Evolutionary conservation across 2,888 invertebrate genomes (phyloP), one percentile per base, ranked within the genome.

Genomic region (Chaetogeoica ovagalla): DNA sequence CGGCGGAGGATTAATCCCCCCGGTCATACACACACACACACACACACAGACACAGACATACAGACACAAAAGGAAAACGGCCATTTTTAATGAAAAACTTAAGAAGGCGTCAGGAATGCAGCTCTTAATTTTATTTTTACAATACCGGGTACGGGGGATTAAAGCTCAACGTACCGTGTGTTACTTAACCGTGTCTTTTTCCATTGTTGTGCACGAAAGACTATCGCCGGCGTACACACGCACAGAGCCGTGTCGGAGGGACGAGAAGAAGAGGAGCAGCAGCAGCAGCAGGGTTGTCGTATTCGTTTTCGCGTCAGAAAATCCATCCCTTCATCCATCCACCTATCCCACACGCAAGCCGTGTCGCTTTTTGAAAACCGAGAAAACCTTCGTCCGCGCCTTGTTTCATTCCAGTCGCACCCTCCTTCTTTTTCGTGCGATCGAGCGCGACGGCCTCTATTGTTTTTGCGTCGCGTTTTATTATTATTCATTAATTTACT

Each of bases 111-210:
- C 70, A 79, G 79, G 79, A 79, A 71, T 79, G 79, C 70, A 23
- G 79, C 70, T 79, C 79, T 79, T 79, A 79, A 79, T 79, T 79
- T 79, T 79, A 79, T 79, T 79, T 79, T 79, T 79, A 79, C 77
- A 77, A 77, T 79, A 79, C 79, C 79, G 79, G 63, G 63, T 43
- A 13, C 71, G 37, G 79, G 37, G 79, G 79, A 79, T 79, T 71
- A 79, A 71, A 79, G 79, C 79, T 79, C 79, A 79, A 79, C 79
- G 79, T 71, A 79, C 79, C 79, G 79, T 79, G 79, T 79, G 79
- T 79, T 79, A 79, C 79, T 79, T 79, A 79, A 79, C 79, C 79
- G 79, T 71, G 79, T 79, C 70, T 79, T 62, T 43, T 79, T 71
- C 70, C 79, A 70, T 62, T 77, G 69, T 77, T 77, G 77, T 70